Evolutionary conservation across 2,888 invertebrate genomes (phyloP).

Genomic region (Teleogryllus oceanicus): DNA sequence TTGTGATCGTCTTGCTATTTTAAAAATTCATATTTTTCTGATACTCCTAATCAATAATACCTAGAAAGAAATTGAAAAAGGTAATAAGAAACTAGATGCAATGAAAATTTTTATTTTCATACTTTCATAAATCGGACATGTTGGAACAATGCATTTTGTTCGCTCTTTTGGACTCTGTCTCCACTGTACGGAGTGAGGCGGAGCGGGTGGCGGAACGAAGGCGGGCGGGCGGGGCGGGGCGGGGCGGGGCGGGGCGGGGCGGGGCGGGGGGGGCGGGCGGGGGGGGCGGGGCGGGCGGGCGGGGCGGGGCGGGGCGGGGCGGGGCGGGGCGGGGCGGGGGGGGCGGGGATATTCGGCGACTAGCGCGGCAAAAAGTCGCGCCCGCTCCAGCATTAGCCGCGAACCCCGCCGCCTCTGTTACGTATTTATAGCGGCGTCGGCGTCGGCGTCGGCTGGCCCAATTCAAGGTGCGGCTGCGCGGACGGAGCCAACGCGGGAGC

Average conservation of each 20-base stretch:
- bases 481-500: no score
- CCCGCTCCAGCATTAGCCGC: not conserved
- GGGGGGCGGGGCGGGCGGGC: no score
- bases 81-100: not conserved
- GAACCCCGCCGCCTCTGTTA: not conserved
- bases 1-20: no score
- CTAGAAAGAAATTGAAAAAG: not conserved
- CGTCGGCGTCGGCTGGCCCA: not conserved
- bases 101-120: not conserved
- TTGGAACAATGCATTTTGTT: no score
- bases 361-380: not conserved
- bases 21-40: no score
- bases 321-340: not conserved
- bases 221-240: no score
- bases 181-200: no score
- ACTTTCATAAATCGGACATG: not conserved
- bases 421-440: conserved; percentile 12
- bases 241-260: not conserved
- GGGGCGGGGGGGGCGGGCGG: not conserved
- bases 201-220: no score
- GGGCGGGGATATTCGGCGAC: not conserved
- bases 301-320: not conserved
- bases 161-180: no score
- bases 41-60: not conserved
- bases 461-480: no score